Evolutionary conservation across 2,113 vertebrate genomes (phyloP).

Genomic region (Tupaia tana): DNA sequence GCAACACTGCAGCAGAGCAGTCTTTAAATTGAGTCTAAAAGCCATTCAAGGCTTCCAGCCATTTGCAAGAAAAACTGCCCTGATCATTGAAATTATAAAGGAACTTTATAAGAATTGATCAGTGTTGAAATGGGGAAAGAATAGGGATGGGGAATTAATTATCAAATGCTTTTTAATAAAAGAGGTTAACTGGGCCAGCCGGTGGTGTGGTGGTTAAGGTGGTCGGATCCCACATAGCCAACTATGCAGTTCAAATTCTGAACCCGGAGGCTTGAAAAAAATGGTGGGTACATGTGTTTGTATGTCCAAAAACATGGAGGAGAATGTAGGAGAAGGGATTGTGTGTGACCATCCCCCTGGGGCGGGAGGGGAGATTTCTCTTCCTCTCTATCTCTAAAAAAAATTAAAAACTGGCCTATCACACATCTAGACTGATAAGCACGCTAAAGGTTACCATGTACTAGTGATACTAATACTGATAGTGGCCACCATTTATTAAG

Average conservation of each 20-base stretch:
- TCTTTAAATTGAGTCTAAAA: constrained; percentile 72
- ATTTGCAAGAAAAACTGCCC: constrained; percentile 55
- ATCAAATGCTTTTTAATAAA: constrained; percentile 16
- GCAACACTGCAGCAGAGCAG: constrained; percentile 44
- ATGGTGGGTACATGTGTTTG: no score
- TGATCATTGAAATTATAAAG: neutral
- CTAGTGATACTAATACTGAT: neutral
- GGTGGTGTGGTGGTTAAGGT: no score
- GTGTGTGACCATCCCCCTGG: no score
- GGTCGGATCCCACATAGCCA: no score
- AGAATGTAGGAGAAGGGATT: no score
- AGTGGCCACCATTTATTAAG: neutral
- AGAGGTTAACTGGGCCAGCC: no score
- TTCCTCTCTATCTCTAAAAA: no score
- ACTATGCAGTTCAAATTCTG: no score
- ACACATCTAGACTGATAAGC: neutral
- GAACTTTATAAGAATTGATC: constrained; percentile 47
- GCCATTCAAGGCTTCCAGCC: constrained; percentile 21
- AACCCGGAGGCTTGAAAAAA: no score
- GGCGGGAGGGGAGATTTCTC: no score
- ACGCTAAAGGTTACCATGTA: neutral
- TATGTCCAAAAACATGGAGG: no score
- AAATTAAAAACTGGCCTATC: neutral
- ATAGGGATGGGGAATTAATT: constrained; percentile 1
- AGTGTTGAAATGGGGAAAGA: neutral